Conservation (phyloP, 2,888 invertebrate genomes). For the Gymnoscelis rufifasciata region DNA sequence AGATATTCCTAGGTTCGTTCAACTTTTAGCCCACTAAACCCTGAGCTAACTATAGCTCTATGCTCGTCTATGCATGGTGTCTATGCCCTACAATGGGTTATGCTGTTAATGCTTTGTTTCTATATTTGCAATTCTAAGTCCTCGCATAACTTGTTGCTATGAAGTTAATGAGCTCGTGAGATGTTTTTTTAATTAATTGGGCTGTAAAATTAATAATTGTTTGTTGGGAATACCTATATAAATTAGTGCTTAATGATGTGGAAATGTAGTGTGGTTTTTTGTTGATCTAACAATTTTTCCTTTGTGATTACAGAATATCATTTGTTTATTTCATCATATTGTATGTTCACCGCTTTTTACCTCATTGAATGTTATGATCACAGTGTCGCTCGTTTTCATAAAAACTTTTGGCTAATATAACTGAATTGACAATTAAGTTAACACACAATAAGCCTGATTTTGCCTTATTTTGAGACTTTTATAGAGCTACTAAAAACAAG, state of each 20-base stretch:
- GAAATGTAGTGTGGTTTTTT: no score
- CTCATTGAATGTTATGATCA: no score
- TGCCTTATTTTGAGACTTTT: no score
- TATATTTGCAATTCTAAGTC: constrained; percentile 38
- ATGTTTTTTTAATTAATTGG: neutral
- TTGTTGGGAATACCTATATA: neutral
- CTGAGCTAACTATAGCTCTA: constrained; percentile 54
- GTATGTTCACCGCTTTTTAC: no score
- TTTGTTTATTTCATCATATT: no score
- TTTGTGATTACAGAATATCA: no score
- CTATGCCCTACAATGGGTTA: constrained; percentile 27
- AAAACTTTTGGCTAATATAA: no score
- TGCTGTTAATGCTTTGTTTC: constrained; percentile 55
- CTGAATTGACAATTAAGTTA: no score
- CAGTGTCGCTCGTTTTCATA: no score
- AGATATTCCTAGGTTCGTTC: constrained; percentile 73
- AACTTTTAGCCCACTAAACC: constrained; percentile 80
- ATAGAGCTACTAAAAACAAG: no score
- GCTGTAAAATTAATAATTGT: neutral
- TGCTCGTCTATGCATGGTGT: constrained; percentile 38
- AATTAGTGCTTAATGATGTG: neutral
- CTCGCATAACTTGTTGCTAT: constrained; percentile 10
- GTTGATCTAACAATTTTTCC: no score
- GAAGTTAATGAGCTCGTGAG: constrained; percentile 3
- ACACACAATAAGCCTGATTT: no score